A percentile compares a stretch with the other conserved stretches of the same genome.
Evolutionary conservation across 2,888 invertebrate species (phyloP).

Genomic region (Drosophila basisetae): DNA sequence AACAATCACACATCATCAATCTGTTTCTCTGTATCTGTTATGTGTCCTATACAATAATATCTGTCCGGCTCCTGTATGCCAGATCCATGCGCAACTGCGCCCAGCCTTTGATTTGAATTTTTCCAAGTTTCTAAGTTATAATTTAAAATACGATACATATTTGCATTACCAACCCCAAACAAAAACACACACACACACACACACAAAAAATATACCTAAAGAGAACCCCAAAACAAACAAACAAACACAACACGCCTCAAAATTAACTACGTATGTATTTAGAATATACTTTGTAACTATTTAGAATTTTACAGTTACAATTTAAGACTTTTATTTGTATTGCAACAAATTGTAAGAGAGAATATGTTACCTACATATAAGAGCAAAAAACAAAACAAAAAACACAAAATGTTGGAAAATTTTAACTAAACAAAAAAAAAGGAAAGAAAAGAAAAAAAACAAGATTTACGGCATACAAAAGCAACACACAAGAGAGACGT

Average conservation of each 20-base stretch:
- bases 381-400: conserved; percentile 66
- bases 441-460: conserved; percentile 24
- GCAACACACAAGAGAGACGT: conserved; percentile 63
- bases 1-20: conserved; percentile 20
- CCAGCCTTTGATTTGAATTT: conserved; percentile 77
- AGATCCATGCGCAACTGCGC: conserved; percentile 59
- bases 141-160: conserved; percentile 74
- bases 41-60: conserved; percentile 34
- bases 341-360: conserved; percentile 76
- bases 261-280: conserved; percentile 76
- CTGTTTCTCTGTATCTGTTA: conserved; percentile 39
- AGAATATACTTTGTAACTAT: conserved; percentile 79
- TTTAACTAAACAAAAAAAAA: conserved; percentile 65
- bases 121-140: conserved; percentile 78
- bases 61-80: conserved; percentile 51
- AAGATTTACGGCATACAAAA: conserved; percentile 64
- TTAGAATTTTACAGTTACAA: conserved; percentile 77
- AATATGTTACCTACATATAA: conserved; percentile 79
- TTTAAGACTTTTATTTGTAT: conserved; percentile 80
- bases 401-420: conserved; percentile 73
- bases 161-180: conserved; percentile 62
- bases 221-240: conserved; percentile 38
- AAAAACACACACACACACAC: conserved; percentile 11
- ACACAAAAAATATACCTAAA: conserved; percentile 30
- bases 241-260: conserved; percentile 74